Conservation (phyloP, 2,797 vertebrate species). For the Microctenopoma stevenorrisi region DNA sequence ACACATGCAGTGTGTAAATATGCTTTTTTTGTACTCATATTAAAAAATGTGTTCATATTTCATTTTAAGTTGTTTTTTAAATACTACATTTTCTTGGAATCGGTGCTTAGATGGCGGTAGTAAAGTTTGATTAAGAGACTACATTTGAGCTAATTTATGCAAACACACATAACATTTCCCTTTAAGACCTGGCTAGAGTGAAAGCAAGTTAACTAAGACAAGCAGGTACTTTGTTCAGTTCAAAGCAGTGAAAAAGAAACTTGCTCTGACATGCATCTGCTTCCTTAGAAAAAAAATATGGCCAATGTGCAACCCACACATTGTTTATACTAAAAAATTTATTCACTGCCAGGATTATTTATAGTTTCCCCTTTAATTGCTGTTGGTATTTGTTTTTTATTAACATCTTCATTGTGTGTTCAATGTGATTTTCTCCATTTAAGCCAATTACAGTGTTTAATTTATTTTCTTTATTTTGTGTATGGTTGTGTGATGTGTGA, state of each 20-base stretch:
- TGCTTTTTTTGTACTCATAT: background rate
- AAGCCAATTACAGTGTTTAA: background rate
- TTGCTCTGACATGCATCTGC: background rate
- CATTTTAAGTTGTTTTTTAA: background rate
- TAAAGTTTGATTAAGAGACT: background rate
- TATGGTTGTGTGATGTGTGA: too few relatives aligned
- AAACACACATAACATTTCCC: background rate
- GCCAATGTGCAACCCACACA: background rate
- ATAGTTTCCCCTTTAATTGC: background rate
- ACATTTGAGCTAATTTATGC: background rate
- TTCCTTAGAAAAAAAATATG: constrained; percentile 6
- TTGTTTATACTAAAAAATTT: background rate
- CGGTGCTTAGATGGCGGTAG: background rate
- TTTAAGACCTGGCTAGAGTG: background rate
- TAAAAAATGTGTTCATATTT: background rate
- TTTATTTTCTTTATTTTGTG: background rate
- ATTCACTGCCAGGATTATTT: background rate
- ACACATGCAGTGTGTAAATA: constrained; percentile 2
- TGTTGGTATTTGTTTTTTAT: background rate
- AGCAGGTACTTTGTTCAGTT: background rate
- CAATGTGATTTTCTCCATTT: background rate
- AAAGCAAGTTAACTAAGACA: constrained; percentile 14
- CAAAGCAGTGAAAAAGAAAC: background rate
- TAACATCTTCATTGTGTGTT: background rate
- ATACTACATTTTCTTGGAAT: constrained; percentile 3